These are phyloP conservation scores for Philypnodon macrostomus DNA, from an alignment of 2,797 vertebrate genomes.

Conservation along the genomic window DNA sequence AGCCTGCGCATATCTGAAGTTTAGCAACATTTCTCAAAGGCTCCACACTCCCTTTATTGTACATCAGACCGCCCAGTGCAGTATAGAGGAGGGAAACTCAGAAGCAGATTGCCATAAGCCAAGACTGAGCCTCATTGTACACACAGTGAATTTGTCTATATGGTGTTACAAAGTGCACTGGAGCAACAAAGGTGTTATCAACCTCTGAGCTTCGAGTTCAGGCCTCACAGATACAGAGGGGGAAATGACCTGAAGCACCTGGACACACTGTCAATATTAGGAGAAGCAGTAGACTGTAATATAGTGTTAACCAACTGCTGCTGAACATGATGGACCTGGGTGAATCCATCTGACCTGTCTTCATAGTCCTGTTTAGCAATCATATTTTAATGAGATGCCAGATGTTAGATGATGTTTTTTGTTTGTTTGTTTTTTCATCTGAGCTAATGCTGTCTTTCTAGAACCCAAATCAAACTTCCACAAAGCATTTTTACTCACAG, in stretches of 20 bases:
- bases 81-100: conserved; percentile 49
- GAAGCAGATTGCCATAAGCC: conserved; percentile 47
- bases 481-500: too few relatives aligned
- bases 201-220: conserved; percentile 55
- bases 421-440: too few relatives aligned
- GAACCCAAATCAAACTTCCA: too few relatives aligned
- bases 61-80: conserved; percentile 28
- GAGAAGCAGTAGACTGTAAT: too few relatives aligned
- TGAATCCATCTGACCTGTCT: too few relatives aligned
- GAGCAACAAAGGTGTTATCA: conserved; percentile 62
- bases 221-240: conserved; percentile 41
- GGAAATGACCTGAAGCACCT: conserved; percentile 61
- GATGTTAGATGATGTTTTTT: background rate
- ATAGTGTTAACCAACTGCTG: conserved; percentile 16
- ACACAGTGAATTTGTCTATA: conserved; percentile 35
- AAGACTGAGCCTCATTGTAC: conserved; percentile 32
- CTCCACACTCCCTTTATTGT: conserved; percentile 40
- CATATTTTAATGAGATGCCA: too few relatives aligned
- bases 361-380: background rate
- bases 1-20: conserved; percentile 30
- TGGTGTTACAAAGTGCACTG: conserved; percentile 66
- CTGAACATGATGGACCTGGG: conserved; percentile 12
- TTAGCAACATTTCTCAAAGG: conserved; percentile 40
- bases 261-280: conserved; percentile 59
- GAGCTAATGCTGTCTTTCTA: too few relatives aligned